phyloP scores from a whole-genome alignment of 2,797 vertebrate genomes.

The Poeciliopsis presidionis region DNA sequence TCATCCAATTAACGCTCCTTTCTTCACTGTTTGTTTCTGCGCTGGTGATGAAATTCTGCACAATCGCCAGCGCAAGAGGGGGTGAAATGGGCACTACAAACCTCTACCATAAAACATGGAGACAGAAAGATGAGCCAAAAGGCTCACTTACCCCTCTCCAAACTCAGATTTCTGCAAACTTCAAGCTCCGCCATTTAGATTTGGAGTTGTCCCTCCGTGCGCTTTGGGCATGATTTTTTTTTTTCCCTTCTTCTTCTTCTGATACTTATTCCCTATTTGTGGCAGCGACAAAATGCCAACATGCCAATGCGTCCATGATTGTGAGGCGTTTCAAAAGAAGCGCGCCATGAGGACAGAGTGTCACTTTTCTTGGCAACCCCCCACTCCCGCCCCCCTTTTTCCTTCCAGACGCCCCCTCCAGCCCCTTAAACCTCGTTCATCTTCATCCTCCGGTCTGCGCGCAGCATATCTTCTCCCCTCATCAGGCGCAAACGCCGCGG shows the following conservation, averaged over 20 bases:
- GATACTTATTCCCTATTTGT: slow-evolving; percentile 23
- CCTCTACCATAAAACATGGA: slow-evolving; percentile 24
- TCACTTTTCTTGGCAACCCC: slow-evolving; percentile 29
- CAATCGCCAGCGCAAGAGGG: slow-evolving; percentile 35
- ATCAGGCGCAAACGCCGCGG: slow-evolving; percentile 36
- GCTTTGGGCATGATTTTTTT: slow-evolving; percentile 40
- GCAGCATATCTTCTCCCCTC: slow-evolving; percentile 51
- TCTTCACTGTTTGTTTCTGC: slow-evolving; percentile 11
- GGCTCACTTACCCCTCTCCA: slow-evolving; percentile 92
- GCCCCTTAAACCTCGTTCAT: slow-evolving; percentile 32
- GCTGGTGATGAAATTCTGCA: slow-evolving; percentile 25
- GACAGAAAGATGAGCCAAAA: slow-evolving; percentile 7
- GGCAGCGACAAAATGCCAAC: slow-evolving; percentile 27
- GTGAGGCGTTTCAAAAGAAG: slow-evolving; percentile 18
- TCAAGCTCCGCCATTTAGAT: slow-evolving; percentile 95
- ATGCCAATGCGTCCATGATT: slow-evolving; percentile 38
- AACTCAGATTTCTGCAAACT: slow-evolving; percentile 94
- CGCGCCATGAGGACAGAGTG: slow-evolving; percentile 30
- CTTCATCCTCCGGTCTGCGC: slow-evolving; percentile 42
- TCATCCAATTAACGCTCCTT: slow-evolving; percentile 17
- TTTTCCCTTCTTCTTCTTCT: slow-evolving; percentile 30
- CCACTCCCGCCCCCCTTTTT: too few species aligned
- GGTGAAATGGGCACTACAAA: slow-evolving; percentile 20
- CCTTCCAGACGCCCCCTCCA: neutral
- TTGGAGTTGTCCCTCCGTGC: slow-evolving; percentile 63